phyloP scores from a whole-genome alignment of 30 jellyfish, hydroid and myxozoan species.

The Aurelia aurita complex sp. Pacific region DNA sequence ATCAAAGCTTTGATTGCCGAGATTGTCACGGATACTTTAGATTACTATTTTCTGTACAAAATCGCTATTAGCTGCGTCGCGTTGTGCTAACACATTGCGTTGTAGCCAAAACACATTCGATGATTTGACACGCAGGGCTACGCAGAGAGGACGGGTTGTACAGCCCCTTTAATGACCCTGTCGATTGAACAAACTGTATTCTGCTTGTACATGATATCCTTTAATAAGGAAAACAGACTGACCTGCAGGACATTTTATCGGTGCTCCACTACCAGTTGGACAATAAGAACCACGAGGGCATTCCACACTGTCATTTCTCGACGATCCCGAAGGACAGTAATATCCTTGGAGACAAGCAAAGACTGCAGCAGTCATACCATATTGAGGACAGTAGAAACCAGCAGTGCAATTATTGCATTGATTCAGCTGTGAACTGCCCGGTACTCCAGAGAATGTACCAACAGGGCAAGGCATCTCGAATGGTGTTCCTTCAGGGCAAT shows the following conservation, averaged over 20 bases:
- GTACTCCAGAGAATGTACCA: slow-evolving; percentile 87
- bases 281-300: slow-evolving; percentile 96
- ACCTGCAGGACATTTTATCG: slow-evolving; percentile 96
- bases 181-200: too few relatives aligned
- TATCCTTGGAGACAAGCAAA: slow-evolving; percentile 90
- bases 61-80: too few relatives aligned
- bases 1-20: too few relatives aligned
- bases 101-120: too few relatives aligned
- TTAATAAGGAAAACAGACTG: not conserved
- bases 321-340: slow-evolving; percentile 93
- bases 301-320: slow-evolving; percentile 76
- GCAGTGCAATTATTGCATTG: slow-evolving; percentile 92
- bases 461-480: slow-evolving; percentile 81
- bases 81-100: too few relatives aligned
- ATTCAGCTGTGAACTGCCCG: slow-evolving; percentile 59
- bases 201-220: too few relatives aligned
- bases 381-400: slow-evolving; percentile 91
- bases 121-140: too few relatives aligned
- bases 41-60: too few relatives aligned
- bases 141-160: too few relatives aligned
- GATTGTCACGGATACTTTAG: too few relatives aligned
- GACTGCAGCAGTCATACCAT: slow-evolving; percentile 84
- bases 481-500: slow-evolving; percentile 89
- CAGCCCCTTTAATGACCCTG: too few relatives aligned
- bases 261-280: slow-evolving; percentile 89